Percentiles rank a stretch among this genome's conserved stretches.
phyloP scores from a whole-genome alignment of 2,113 vertebrate species.

The Cryptotis parvus region DNA sequence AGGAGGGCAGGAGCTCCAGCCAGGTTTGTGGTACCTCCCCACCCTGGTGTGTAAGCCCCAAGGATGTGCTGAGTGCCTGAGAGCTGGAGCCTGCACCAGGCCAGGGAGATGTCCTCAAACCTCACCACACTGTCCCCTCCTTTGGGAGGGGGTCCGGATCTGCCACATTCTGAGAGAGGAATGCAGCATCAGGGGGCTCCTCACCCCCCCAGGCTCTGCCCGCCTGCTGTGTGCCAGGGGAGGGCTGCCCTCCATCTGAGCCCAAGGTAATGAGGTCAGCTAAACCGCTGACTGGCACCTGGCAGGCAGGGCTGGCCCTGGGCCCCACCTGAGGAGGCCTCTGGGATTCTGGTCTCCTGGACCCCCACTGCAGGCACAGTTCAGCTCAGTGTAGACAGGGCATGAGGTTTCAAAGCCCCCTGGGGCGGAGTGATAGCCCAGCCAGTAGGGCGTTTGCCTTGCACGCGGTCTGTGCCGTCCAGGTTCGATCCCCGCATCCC shows the following conservation, averaged over 20 bases:
- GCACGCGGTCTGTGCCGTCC: too few relatives aligned
- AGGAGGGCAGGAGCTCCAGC: not conserved
- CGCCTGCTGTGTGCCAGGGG: not conserved
- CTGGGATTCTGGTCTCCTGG: not conserved
- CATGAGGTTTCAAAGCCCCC: not conserved
- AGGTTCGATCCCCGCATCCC: too few relatives aligned
- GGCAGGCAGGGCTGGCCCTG: not conserved
- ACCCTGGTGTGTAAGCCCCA: too few relatives aligned
- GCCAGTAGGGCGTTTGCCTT: too few relatives aligned
- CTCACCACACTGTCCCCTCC: not conserved
- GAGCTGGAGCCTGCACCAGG: not conserved
- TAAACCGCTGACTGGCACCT: not conserved
- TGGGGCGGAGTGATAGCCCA: too few relatives aligned
- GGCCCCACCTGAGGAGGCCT: not conserved
- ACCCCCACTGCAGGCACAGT: not conserved
- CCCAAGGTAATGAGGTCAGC: constrained; percentile 57
- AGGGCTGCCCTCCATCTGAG: not conserved
- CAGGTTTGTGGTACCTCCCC: not conserved
- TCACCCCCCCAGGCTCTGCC: not conserved
- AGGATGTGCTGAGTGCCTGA: not conserved
- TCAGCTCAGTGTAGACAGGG: not conserved
- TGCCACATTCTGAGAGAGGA: not conserved
- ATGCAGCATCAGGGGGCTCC: not conserved
- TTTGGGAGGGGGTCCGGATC: not conserved
- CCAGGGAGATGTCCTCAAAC: too few relatives aligned